A percentile compares a stretch with the other conserved stretches of the same genome.
Conservation (phyloP, 2,797 vertebrate genomes). For the Emydoidea blandingii region DNA sequence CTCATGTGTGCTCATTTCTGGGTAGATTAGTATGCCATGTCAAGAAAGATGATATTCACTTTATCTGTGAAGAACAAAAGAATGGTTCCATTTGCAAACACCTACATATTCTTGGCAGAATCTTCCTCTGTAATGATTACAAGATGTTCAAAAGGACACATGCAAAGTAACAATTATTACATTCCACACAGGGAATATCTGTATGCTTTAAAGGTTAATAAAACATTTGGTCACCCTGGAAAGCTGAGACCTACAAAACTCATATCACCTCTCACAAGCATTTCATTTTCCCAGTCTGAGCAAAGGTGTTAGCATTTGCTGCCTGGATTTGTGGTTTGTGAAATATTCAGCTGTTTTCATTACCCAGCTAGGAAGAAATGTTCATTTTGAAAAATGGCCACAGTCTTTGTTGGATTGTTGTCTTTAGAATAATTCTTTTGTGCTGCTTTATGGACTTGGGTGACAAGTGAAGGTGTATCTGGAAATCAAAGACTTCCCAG, state of each 20-base stretch:
- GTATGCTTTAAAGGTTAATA: not conserved
- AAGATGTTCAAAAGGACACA: slow-evolving; percentile 9
- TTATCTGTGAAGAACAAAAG: slow-evolving; percentile 55
- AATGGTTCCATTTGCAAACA: not conserved
- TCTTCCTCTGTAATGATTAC: slow-evolving; percentile 4
- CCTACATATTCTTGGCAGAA: slow-evolving; percentile 18
- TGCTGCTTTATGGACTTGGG: not conserved
- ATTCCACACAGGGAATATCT: not conserved
- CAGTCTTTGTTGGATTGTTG: not conserved
- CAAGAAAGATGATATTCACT: slow-evolving; percentile 30
- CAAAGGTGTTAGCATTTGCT: not conserved
- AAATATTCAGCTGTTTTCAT: not conserved
- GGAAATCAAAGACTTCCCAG: slow-evolving; percentile 43
- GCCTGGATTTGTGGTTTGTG: not conserved
- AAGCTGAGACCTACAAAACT: not conserved
- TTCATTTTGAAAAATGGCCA: not conserved
- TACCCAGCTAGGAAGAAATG: not conserved
- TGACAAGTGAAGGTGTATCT: not conserved
- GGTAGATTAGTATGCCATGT: slow-evolving; percentile 8
- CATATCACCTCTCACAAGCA: not conserved
- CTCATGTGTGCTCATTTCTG: not conserved
- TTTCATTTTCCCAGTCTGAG: not conserved
- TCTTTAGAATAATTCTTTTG: not conserved
- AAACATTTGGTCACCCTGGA: not conserved
- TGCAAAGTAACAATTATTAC: not conserved